Conservation (phyloP, 2,797 vertebrate species). For the Anomalospiza imberbis region DNA sequence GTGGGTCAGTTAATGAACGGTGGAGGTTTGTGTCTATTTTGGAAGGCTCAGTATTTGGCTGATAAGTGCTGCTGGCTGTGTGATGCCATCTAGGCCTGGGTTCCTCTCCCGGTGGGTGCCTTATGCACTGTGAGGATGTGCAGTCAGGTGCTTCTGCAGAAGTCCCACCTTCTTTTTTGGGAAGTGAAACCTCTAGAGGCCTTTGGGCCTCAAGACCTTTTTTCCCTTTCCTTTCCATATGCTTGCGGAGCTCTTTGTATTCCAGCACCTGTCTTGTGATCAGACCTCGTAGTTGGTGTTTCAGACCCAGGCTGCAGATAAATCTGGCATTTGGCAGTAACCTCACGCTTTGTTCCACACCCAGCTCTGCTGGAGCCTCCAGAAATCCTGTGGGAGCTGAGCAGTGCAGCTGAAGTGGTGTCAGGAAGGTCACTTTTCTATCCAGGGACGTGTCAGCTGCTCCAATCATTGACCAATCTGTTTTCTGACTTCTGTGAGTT, state of each 20-base stretch:
- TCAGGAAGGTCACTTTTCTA: not conserved
- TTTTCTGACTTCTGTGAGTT: not conserved
- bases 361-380: not conserved
- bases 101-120: not conserved
- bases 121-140: not conserved
- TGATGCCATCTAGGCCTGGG: not conserved
- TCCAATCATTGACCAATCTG: not conserved
- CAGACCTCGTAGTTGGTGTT: not conserved
- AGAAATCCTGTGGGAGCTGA: not conserved
- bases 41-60: not conserved
- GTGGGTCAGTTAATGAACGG: not conserved
- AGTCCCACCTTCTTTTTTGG: not conserved
- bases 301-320: not conserved
- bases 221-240: not conserved
- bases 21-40: not conserved
- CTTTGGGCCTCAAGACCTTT: not conserved
- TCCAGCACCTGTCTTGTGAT: not conserved
- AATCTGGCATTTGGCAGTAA: not conserved
- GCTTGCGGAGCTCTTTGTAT: not conserved
- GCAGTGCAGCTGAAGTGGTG: not conserved
- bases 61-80: not conserved
- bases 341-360: rapidly evolving
- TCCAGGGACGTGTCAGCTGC: not conserved
- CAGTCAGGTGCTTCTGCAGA: not conserved
- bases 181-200: not conserved